A percentile compares a stretch with the other conserved stretches of the same genome.
Conservation (phyloP, 2,797 vertebrate species). For the Ctenopoma multispine region DNA sequence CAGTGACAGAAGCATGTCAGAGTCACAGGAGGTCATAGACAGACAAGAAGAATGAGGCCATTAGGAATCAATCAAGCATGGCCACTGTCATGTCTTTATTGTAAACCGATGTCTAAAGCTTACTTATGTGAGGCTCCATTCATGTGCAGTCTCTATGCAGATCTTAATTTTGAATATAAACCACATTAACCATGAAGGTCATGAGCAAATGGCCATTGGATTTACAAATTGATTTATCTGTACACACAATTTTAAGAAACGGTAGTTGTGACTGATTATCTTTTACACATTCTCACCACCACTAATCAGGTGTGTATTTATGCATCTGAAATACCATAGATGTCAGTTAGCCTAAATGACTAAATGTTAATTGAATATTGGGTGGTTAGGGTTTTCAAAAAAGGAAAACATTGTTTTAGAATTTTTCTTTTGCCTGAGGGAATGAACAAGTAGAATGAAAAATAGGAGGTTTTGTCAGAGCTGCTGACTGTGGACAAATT, state of each 20-base stretch:
- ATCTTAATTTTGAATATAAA: slow-evolving; percentile 5
- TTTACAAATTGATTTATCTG: not conserved
- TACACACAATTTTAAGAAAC: not conserved
- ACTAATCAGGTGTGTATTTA: too few species aligned
- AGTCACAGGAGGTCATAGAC: not conserved
- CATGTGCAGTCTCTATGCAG: not conserved
- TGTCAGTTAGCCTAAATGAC: too few species aligned
- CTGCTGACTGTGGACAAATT: slow-evolving; percentile 59
- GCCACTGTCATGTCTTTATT: not conserved
- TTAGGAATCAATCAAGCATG: not conserved
- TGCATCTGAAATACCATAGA: too few species aligned
- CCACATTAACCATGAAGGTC: not conserved
- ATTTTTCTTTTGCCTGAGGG: not conserved
- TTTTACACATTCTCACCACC: too few species aligned
- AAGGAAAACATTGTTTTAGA: too few species aligned
- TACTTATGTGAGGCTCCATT: too few species aligned
- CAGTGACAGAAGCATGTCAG: not conserved
- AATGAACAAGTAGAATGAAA: slow-evolving; percentile 29
- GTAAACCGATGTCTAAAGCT: not conserved
- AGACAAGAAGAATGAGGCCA: not conserved
- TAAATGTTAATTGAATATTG: too few species aligned
- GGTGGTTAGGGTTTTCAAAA: too few species aligned
- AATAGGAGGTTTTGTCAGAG: slow-evolving; percentile 18
- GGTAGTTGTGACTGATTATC: too few species aligned
- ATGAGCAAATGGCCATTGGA: slow-evolving; percentile 20